A percentile compares a stretch with the other conserved stretches of the same genome.
These are phyloP conservation scores for Sialis fuliginosa DNA, from an alignment of 2,888 invertebrate genomes.

Conservation along the genomic window DNA sequence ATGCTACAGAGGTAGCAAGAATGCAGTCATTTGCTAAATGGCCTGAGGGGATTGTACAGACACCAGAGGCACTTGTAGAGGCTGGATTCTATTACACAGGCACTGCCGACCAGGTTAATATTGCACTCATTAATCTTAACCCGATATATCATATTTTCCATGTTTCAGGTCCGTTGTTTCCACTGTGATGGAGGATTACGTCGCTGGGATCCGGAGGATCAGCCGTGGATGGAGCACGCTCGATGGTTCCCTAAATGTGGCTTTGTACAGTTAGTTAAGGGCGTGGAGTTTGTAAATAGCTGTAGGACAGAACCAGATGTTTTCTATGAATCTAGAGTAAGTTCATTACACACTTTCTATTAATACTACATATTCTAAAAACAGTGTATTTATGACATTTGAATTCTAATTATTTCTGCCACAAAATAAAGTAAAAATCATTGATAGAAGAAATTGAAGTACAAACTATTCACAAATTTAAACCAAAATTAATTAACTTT, in stretches of 20 bases:
- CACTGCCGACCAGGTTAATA: slow-evolving; percentile 35
- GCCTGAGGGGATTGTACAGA: slow-evolving; percentile 59
- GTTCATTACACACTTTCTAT: no score
- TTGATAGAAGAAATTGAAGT: no score
- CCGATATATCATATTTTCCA: slow-evolving; percentile 9
- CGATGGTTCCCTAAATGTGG: slow-evolving; percentile 84
- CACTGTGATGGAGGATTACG: slow-evolving; percentile 86
- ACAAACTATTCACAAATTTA: no score
- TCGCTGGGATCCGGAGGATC: slow-evolving; percentile 79
- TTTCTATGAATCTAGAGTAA: no score
- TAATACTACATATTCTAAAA: no score
- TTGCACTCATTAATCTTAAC: slow-evolving; percentile 17
- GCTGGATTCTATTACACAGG: slow-evolving; percentile 82
- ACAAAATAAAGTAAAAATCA: no score
- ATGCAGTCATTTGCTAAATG: slow-evolving; percentile 54
- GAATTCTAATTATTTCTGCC: no score
- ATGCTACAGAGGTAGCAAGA: slow-evolving; percentile 49
- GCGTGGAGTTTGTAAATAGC: slow-evolving; percentile 52
- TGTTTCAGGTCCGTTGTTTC: slow-evolving; percentile 61
- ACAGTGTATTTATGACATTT: no score
- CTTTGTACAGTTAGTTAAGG: slow-evolving; percentile 65
- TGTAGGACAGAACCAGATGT: no score
- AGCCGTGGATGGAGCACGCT: slow-evolving; percentile 89
- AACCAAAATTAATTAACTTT: no score
- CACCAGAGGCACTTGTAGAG: slow-evolving; percentile 56